Conservation (phyloP, 2,113 vertebrate species). For the Columbina picui region DNA sequence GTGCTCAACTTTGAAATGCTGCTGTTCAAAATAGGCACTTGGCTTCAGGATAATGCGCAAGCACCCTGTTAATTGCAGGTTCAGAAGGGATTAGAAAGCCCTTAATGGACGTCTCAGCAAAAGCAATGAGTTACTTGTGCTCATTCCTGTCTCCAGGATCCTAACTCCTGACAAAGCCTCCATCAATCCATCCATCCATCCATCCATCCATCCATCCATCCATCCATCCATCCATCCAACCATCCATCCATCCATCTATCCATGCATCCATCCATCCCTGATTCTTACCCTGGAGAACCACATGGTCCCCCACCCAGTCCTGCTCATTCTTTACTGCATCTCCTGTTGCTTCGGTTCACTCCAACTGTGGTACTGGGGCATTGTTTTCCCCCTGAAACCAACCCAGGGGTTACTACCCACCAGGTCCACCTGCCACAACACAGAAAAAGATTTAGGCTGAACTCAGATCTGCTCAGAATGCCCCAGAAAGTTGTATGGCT, state of each 20-base stretch:
- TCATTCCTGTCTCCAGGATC: neutral
- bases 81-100: neutral
- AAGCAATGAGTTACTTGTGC: neutral
- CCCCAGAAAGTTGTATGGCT: neutral
- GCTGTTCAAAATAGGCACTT: neutral
- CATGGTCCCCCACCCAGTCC: neutral
- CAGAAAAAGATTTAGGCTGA: neutral
- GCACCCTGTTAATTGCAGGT: neutral
- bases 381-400: neutral
- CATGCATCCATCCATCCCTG: neutral
- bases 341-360: neutral
- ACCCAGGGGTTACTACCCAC: neutral
- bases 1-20: neutral
- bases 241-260: too few species aligned
- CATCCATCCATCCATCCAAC: too few species aligned
- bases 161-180: neutral
- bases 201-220: neutral
- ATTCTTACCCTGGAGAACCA: neutral
- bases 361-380: neutral
- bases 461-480: neutral
- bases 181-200: neutral
- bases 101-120: neutral
- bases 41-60: neutral
- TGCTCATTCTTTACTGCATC: neutral
- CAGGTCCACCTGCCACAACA: neutral